Conservation (phyloP, 2,113 vertebrate genomes). For the Lophura nycthemera region DNA sequence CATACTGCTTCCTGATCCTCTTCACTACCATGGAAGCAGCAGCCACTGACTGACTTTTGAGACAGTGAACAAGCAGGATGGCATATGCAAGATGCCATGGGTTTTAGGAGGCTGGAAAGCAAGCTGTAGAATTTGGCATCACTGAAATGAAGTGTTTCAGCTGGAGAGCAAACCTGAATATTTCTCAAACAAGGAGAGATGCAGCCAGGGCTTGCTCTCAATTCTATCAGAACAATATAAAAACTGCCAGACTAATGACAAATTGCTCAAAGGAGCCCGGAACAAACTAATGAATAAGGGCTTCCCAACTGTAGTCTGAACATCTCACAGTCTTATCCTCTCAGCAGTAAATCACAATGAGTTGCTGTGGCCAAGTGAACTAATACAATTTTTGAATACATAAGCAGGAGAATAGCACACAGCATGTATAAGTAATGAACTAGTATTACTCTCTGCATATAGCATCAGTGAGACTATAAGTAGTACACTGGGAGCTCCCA, state of each 20-base stretch:
- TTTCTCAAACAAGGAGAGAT: background rate
- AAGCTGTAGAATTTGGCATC: slow-evolving; percentile 9
- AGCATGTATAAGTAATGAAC: background rate
- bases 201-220: slow-evolving; percentile 1
- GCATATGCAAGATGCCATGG: background rate
- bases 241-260: slow-evolving; percentile 33
- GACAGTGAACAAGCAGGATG: background rate
- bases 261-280: slow-evolving; percentile 1
- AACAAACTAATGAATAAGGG: background rate
- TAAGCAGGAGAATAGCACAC: background rate
- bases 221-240: slow-evolving; percentile 6
- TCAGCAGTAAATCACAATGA: slow-evolving; percentile 14
- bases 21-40: background rate
- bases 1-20: background rate
- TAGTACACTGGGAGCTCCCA: background rate
- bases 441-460: slow-evolving; percentile 8
- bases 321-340: background rate
- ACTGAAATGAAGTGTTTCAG: background rate
- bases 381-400: background rate
- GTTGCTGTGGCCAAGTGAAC: background rate
- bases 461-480: slow-evolving; percentile 20
- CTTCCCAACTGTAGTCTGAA: background rate
- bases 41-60: background rate
- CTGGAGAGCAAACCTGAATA: background rate
- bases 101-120: background rate